Evolutionary conservation across 2,888 invertebrate species (phyloP), one percentile per base, ranked within the genome.

Genomic region (Trypoxylon attenuatum): DNA sequence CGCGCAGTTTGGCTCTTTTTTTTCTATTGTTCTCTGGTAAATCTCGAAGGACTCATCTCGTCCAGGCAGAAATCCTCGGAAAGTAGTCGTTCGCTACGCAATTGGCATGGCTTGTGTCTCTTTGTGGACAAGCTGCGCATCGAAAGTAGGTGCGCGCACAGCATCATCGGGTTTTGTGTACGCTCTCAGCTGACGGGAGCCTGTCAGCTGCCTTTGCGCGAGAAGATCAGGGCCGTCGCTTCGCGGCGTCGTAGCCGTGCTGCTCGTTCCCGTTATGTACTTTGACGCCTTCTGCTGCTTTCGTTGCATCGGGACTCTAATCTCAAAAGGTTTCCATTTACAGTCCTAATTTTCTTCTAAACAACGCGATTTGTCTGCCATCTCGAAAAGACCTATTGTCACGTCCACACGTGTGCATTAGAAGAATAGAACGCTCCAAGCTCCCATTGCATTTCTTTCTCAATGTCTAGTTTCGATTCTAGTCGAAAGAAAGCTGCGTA

Each of bases 121-220:
- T 56, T 42, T 47, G 29, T 39, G 25, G 52, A 45, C 49, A 46
- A n/a, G 16, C 46, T 21, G 56, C 42, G 21, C 61, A 47, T 64
- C n/a, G 60, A 73, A 50, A 42, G 53, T 66, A 15, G 50, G 59
- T 62, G 61, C 62, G 62, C 58, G 50, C 46, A 65, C 57, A 49
- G 64, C 61, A 62, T 76, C 61, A 60, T 76, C 66, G 61, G 65
- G 61, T 72, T 83, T 82, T 84, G 83, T 83, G 77, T 82, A 82
- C 82, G 80, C 79, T 80, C 84, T 81, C 84, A 84, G 84, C 84
- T 84, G 84, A 83, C 78, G 81, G 80, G 70, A 60, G 69, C 69
- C 73, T 76, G 81, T 83, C 82, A 83, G 82, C 82, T 83, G 83
- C 82, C 78, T 76, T 78, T 74, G 68, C 71, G 69, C 76, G 67